These are phyloP conservation scores for Nemotelus pantherinus DNA, from an alignment of 2,888 invertebrate species.

Conservation along the genomic window DNA sequence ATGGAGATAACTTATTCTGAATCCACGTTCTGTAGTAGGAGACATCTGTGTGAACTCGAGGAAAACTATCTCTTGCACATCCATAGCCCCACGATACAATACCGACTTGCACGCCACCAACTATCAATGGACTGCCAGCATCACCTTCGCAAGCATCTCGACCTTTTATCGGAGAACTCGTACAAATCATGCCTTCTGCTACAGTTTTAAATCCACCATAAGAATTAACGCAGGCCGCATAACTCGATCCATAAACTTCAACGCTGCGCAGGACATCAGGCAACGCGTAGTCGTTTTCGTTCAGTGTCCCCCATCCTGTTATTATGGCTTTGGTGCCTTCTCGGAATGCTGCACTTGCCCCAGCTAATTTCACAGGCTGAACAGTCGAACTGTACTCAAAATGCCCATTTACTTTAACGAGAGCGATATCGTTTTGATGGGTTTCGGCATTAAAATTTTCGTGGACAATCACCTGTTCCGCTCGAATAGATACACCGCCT, in stretches of 20 bases:
- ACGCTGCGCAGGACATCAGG: slow-evolving; percentile 61
- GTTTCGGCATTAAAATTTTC: slow-evolving; percentile 62
- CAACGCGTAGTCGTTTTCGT: slow-evolving; percentile 55
- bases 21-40: slow-evolving; percentile 64
- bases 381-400: slow-evolving; percentile 54
- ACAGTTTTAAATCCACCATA: slow-evolving; percentile 34
- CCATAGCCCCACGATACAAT: slow-evolving; percentile 52
- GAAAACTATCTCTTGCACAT: slow-evolving; percentile 47
- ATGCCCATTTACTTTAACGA: slow-evolving; percentile 59
- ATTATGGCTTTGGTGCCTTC: slow-evolving; percentile 55
- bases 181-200: slow-evolving; percentile 50
- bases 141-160: slow-evolving; percentile 51
- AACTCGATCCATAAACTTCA: slow-evolving; percentile 64
- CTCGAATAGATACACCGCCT: slow-evolving; percentile 52
- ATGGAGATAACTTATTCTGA: not conserved
- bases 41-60: slow-evolving; percentile 53
- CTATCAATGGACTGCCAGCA: slow-evolving; percentile 50
- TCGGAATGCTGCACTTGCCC: slow-evolving; percentile 51
- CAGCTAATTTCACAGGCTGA: slow-evolving; percentile 55
- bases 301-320: slow-evolving; percentile 58
- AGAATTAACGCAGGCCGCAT: slow-evolving; percentile 50
- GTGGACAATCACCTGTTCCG: slow-evolving; percentile 64
- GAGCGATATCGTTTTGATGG: slow-evolving; percentile 69
- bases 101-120: slow-evolving; percentile 46
- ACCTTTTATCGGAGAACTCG: slow-evolving; percentile 56